A percentile compares a stretch with the other conserved stretches of the same genome.
Conservation (phyloP, 2,888 invertebrate genomes). For the Physocephala rufipes region DNA sequence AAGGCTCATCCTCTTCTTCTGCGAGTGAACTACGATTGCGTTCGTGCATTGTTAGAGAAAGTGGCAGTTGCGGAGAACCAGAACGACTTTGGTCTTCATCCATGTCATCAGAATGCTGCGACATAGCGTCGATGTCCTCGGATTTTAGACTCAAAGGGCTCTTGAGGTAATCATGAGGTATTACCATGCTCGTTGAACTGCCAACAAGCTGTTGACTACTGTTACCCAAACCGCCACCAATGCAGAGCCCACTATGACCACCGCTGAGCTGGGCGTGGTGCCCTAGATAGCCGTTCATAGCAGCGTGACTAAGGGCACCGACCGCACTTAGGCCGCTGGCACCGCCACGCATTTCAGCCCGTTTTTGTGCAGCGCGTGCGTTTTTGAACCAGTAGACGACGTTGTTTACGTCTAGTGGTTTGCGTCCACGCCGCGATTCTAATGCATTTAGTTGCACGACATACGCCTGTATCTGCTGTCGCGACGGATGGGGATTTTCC, state of each 20-base stretch:
- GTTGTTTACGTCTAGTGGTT: constrained; percentile 94
- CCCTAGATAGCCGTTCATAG: constrained; percentile 62
- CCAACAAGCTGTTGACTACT: constrained; percentile 45
- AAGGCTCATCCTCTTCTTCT: constrained; percentile 50
- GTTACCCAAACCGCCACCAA: constrained; percentile 53
- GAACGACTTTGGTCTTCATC: constrained; percentile 73
- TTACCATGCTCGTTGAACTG: constrained; percentile 65
- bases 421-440: constrained; percentile 90
- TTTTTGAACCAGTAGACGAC: constrained; percentile 99
- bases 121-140: constrained; percentile 73
- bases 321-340: constrained; percentile 64
- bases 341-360: constrained; percentile 80
- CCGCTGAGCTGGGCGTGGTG: constrained; percentile 60
- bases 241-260: constrained; percentile 55
- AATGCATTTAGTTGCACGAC: constrained; percentile 92
- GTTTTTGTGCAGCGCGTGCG: constrained; percentile 93
- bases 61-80: constrained; percentile 76
- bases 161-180: constrained; percentile 74
- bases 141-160: constrained; percentile 71
- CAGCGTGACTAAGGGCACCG: constrained; percentile 58
- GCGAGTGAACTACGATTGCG: constrained; percentile 57
- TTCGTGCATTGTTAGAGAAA: constrained; percentile 74
- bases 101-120: constrained; percentile 74
- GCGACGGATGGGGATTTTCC: constrained; percentile 95
- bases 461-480: constrained; percentile 96